Evolutionary conservation across 2,888 invertebrate species (phyloP), one percentile per base, ranked within the genome.

Genomic region (Drosophila picticornis): DNA sequence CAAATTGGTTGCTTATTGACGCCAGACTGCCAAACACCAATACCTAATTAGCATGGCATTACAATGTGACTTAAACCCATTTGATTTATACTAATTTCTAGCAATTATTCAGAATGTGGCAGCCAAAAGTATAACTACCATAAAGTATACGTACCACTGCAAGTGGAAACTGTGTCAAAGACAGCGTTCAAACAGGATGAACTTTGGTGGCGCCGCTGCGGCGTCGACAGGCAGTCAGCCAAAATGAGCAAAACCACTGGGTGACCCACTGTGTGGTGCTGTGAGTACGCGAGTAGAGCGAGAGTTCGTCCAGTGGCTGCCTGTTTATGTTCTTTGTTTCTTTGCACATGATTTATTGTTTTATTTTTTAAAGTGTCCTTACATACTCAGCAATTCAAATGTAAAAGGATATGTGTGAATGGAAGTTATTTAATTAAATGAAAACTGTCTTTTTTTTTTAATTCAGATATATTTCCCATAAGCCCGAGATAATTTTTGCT

Each of bases 151-250:
- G 25, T 16, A 25, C 4, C 25, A 64, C 63, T 55, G 60, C 58
- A 68, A 85, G 70, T 76, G 70, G 83, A 85, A 86, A 83, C 72
- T 83, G 81, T 83, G 83, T 77, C 83, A 83, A 74, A 76, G 86
- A 69, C 64, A 69, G 65, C 52, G 61, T 25, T 27, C 60, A 66
- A 73, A 68, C 56, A 51, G 43, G 16, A 59, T 19, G 62, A 83
- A 83, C 69, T 85, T 85, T 62, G 43, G 31, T 73, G 82, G 82
- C 86, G 83, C 87, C 86, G 22, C 29, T 25, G 27, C 52, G 48
- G 46, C 74, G 63, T 46, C 61, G 75, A 75, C 75, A 63, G 68
- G 52, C 75, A 75, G 68, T 48, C 68, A 52, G 70, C 70, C 65
- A 74, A 74, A 73, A 72, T 73, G 66, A 56, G 58, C 40, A 67